Conservation (phyloP, 2,113 vertebrate species). For the Ochotona princeps region DNA sequence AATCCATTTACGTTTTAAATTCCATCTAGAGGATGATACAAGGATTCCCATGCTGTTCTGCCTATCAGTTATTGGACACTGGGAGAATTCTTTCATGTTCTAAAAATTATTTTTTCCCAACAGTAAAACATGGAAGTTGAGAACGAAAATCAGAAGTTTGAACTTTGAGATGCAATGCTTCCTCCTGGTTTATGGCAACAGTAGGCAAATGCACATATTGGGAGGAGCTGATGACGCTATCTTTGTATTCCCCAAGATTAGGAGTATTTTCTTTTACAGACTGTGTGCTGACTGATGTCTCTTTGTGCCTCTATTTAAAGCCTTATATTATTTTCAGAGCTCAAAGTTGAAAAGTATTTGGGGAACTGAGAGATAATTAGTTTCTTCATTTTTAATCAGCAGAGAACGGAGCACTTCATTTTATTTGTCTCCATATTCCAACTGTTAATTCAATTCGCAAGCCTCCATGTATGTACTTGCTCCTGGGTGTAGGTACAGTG, state of each 20-base stretch:
- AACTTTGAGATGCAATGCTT: conserved; percentile 17
- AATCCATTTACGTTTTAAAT: conserved; percentile 47
- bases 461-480: background rate
- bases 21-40: background rate
- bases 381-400: background rate
- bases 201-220: background rate
- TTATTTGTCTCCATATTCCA: background rate
- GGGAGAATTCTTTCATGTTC: background rate
- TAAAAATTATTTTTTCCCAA: background rate
- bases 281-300: background rate
- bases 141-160: background rate
- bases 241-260: background rate
- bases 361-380: background rate
- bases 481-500: background rate
- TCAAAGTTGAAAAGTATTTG: conserved; percentile 21
- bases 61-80: background rate
- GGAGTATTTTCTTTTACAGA: background rate
- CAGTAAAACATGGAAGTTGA: conserved; percentile 13
- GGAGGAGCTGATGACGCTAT: conserved; percentile 1
- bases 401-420: background rate
- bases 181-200: background rate
- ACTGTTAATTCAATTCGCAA: conserved; percentile 29
- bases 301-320: background rate
- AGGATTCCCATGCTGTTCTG: background rate
- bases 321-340: background rate